Conservation (phyloP, 2,113 vertebrate genomes). For the Nothobranchius kuhntae region DNA sequence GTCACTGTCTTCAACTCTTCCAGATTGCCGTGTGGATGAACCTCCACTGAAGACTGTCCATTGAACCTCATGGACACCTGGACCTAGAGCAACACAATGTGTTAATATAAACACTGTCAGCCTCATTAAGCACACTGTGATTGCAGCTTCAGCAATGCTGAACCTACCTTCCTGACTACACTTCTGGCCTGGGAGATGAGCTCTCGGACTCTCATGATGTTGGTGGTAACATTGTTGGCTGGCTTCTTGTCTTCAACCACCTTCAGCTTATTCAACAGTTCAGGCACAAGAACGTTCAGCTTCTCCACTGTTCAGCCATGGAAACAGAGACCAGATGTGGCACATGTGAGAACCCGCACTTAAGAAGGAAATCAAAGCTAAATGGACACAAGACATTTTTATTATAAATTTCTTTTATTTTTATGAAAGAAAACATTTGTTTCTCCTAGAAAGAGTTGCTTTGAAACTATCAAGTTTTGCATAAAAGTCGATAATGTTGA, state of each 20-base stretch:
- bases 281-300: constrained; percentile 86
- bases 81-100: constrained; percentile 75
- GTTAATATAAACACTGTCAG: background rate
- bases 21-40: constrained; percentile 85
- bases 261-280: constrained; percentile 87
- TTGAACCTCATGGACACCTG: constrained; percentile 98
- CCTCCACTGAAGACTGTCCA: constrained; percentile 89
- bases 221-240: constrained; percentile 90
- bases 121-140: background rate
- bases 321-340: background rate
- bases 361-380: too few species aligned
- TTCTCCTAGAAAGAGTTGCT: too few species aligned
- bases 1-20: constrained; percentile 92
- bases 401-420: too few species aligned
- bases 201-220: constrained; percentile 90
- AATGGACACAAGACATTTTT: too few species aligned
- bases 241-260: constrained; percentile 91
- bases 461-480: too few species aligned
- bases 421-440: too few species aligned
- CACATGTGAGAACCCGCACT: background rate
- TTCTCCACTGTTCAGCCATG: constrained; percentile 72
- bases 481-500: too few species aligned
- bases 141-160: background rate
- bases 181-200: constrained; percentile 96
- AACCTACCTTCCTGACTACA: constrained; percentile 91